A percentile compares a stretch with the other conserved stretches of the same genome.
phyloP scores from a whole-genome alignment of 1,140 invertebrate genomes.

The Metopolophium dirhodum region DNA sequence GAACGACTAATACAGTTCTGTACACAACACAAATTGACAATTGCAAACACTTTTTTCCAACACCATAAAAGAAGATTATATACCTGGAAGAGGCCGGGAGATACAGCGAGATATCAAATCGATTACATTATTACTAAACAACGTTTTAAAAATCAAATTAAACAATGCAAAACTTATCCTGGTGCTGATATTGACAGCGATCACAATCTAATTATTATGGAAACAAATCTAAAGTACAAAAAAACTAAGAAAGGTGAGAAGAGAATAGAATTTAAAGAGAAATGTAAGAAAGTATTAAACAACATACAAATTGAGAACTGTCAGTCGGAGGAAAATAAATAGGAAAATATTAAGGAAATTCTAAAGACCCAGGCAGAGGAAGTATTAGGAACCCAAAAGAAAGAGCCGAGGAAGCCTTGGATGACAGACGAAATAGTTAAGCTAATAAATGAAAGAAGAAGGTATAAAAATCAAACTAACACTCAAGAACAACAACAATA shows the following conservation, averaged over 20 bases:
- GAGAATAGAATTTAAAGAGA: constrained; percentile 26
- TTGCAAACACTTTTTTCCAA: constrained; percentile 59
- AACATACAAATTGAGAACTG: constrained; percentile 7
- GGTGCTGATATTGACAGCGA: constrained; percentile 15
- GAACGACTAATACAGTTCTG: constrained; percentile 48
- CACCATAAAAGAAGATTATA: constrained; percentile 60
- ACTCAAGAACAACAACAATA: neutral
- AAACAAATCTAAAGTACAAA: constrained; percentile 36
- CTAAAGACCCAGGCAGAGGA: constrained; percentile 25
- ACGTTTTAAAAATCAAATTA: constrained; percentile 41
- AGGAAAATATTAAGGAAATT: constrained; percentile 12
- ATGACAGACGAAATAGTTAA: constrained; percentile 61
- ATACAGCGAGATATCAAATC: constrained; percentile 62
- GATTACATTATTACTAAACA: constrained; percentile 61
- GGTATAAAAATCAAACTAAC: constrained; percentile 14
- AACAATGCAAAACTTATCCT: constrained; percentile 2
- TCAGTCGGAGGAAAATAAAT: constrained; percentile 31
- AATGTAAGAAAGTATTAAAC: constrained; percentile 53
- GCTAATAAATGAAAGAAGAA: constrained; percentile 49
- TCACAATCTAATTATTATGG: neutral
- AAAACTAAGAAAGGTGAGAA: constrained; percentile 15
- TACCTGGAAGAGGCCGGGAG: constrained; percentile 61
- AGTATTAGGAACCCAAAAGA: constrained; percentile 14
- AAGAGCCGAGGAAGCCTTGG: constrained; percentile 44
- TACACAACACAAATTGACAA: constrained; percentile 34